Evolutionary conservation across 2,113 vertebrate genomes (phyloP), one percentile per base, ranked within the genome.

Genomic region (Cavia aperea): DNA sequence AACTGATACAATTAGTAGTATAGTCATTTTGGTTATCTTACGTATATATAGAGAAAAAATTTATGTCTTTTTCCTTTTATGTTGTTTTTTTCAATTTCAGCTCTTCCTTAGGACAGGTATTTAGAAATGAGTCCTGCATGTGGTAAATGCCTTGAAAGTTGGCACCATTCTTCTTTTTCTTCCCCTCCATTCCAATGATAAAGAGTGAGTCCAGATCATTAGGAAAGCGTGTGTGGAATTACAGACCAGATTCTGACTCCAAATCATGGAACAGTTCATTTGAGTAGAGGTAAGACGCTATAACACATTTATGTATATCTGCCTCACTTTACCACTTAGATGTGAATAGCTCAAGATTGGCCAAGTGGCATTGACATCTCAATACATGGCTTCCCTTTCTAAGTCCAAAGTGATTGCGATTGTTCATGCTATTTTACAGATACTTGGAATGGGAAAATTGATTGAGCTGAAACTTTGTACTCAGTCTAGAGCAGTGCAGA

Each of bases 21-120:
- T 16, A 56, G 56, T 56, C 56, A 56, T 8, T 56, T 56, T 56
- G 16, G 56, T 7, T 56, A 56, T 56, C 56, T 16, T 56, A 56
- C 16, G 2, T 56, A 56, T 56, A 56, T 56, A 5, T 56, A 56
- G 15, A 56, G 1, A 56, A 56, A 2, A 56, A 56, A 56, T 56
- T 56, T 56, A 56, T 56, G 56, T 56, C 16, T 56, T 56, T 56
- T 56, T 56, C 56, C 56, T 56, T 56, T 56, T 56, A 56, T 56
- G 15, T 56, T 56, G 56, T 16, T 70, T 89, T 87, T 70, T 43
- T 60, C 66, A 18, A 63, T 81, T 81, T 88, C n/a, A 70, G 36
- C 60, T 88, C 33, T 90, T 90, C 88, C 36, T 88, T 70, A 83
- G 63, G n/a, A 86, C n/a, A 60, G 70, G 60, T 60, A 77, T 86